Evolutionary conservation across 2,113 vertebrate genomes (phyloP).

Genomic region (Oncorhynchus clarkii): DNA sequence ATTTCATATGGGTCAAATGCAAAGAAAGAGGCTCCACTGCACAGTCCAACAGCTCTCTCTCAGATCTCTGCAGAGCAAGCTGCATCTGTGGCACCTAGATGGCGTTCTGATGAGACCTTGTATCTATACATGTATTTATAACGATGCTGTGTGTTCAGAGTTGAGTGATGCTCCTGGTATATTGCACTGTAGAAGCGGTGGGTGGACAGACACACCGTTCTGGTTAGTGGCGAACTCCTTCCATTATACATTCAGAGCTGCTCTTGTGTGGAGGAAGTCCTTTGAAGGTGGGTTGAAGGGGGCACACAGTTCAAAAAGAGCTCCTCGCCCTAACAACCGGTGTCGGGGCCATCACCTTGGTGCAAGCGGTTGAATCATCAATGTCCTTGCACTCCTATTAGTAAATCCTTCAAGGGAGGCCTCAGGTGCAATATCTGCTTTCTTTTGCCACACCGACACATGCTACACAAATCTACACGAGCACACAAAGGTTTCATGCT

Average conservation of each 20-base stretch:
- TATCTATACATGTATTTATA: slow-evolving; percentile 17
- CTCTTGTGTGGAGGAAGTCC: slow-evolving; percentile 64
- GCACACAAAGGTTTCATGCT: slow-evolving; percentile 60
- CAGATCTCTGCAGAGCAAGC: slow-evolving; percentile 4
- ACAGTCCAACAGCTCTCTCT: slow-evolving; percentile 16
- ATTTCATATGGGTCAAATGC: slow-evolving; percentile 19
- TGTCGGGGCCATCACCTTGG: slow-evolving; percentile 24
- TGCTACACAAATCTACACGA: slow-evolving; percentile 55
- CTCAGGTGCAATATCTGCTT: slow-evolving; percentile 12
- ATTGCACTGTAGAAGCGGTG: slow-evolving; percentile 16
- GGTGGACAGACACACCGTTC: slow-evolving; percentile 34
- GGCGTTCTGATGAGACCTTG: background rate
- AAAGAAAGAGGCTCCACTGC: slow-evolving; percentile 9
- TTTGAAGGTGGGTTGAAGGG: slow-evolving; percentile 56
- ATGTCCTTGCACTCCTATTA: slow-evolving; percentile 8
- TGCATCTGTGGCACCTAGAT: background rate
- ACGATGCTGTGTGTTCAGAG: slow-evolving; percentile 45
- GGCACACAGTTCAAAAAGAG: slow-evolving; percentile 54
- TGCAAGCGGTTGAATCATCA: background rate
- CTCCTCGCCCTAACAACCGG: slow-evolving; percentile 48
- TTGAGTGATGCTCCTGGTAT: slow-evolving; percentile 42
- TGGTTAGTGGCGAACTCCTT: slow-evolving; percentile 39
- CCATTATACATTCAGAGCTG: slow-evolving; percentile 66
- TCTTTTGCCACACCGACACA: slow-evolving; percentile 39
- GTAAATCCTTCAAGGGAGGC: slow-evolving; percentile 1